Percentiles rank a stretch among this genome's conserved stretches.
Conservation (phyloP, 2,797 vertebrate genomes). For the Mus minutoides region DNA sequence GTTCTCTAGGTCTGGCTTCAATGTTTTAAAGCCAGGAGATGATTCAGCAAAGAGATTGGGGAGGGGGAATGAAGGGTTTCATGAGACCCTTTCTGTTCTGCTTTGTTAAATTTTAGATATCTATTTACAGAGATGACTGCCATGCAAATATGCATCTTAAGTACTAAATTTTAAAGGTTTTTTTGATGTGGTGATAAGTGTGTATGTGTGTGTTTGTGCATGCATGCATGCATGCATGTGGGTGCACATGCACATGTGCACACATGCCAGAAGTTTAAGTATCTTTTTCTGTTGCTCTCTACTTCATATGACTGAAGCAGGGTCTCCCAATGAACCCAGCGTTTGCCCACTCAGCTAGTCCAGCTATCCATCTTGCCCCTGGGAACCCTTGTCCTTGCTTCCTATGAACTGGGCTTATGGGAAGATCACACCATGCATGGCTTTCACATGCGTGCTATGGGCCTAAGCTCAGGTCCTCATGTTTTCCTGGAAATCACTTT, state of each 20-base stretch:
- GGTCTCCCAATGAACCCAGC: not conserved
- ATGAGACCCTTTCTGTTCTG: not conserved
- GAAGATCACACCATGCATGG: not conserved
- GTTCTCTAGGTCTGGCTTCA: not conserved
- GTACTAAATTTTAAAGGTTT: not conserved
- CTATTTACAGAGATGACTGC: not conserved
- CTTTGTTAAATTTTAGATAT: not conserved
- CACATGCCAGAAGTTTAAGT: not conserved
- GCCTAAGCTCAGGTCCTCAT: too few species aligned
- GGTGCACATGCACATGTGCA: not conserved
- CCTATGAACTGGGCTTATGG: not conserved
- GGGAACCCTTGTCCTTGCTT: not conserved
- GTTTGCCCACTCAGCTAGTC: not conserved
- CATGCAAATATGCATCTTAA: not conserved
- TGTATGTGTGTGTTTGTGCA: not conserved
- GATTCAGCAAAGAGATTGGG: not conserved
- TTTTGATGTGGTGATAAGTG: not conserved
- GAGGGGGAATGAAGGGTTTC: not conserved
- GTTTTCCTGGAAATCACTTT: not conserved
- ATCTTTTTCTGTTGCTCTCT: not conserved
- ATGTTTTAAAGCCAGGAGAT: not conserved
- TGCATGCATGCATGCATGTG: not conserved
- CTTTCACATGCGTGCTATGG: not conserved
- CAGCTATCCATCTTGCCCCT: too few species aligned
- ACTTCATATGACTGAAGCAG: not conserved